Conservation (phyloP, 1,140 invertebrate species). For the Leptinotarsa defecta region DNA sequence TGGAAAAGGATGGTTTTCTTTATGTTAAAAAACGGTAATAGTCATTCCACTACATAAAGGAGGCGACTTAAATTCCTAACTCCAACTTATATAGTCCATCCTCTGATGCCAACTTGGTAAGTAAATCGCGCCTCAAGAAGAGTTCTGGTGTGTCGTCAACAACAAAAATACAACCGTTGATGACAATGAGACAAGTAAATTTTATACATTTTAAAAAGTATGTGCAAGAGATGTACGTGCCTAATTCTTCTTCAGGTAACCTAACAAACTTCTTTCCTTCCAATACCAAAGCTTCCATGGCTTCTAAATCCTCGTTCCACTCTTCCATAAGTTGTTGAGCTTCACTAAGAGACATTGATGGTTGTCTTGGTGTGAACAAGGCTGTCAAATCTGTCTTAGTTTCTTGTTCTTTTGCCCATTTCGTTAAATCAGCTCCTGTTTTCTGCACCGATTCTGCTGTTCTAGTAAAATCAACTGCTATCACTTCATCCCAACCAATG, state of each 20-base stretch:
- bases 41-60: too few relatives aligned
- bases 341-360: constrained; percentile 65
- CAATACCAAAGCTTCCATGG: constrained; percentile 97
- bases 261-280: constrained; percentile 97
- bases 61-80: too few relatives aligned
- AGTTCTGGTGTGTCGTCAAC: too few relatives aligned
- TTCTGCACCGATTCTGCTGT: constrained; percentile 96
- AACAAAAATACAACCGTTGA: too few relatives aligned
- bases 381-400: constrained; percentile 92
- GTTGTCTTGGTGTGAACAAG: constrained; percentile 93
- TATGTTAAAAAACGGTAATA: too few relatives aligned
- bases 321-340: constrained; percentile 90
- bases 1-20: too few relatives aligned
- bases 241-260: constrained; percentile 92
- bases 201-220: too few relatives aligned
- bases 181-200: too few relatives aligned
- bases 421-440: constrained; percentile 93
- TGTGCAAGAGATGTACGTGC: constrained; percentile 57
- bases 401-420: constrained; percentile 90
- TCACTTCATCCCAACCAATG: constrained; percentile 97
- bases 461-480: constrained; percentile 98
- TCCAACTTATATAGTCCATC: too few relatives aligned
- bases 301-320: constrained; percentile 95
- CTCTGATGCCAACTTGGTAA: too few relatives aligned
- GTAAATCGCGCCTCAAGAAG: too few relatives aligned